Evolutionary conservation across 2,888 invertebrate genomes (phyloP), one percentile per base, ranked within the genome.

Genomic region (Liopterus haemorrhoidalis): DNA sequence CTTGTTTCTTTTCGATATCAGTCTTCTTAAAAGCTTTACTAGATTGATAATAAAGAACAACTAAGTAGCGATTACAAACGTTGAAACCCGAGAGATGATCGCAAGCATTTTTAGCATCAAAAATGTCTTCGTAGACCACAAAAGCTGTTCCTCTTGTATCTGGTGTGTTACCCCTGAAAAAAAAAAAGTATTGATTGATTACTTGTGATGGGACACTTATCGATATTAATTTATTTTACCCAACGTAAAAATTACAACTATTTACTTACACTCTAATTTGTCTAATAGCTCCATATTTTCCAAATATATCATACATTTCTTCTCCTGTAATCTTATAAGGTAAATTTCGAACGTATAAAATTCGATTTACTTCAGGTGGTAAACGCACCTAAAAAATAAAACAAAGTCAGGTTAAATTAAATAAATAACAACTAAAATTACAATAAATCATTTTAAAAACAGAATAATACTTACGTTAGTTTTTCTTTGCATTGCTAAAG

Each of bases 281-380:
- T 57, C 99, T 72, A 54, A 99, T 97, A 2, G 99, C 97, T 57
- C 99, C 99, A 71, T 97, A 99, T 74, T 99, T 99, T 12, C 99
- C 99, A 76, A 99, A 99, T 52, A 99, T 99, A 70, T 99, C 99
- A 65, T 99, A 99, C 97, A 99, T 99, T 79, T 99, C 99, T 70
- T 99, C 99, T 4, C 91, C 93, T 37, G 96, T 96, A 57, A 99
- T 99, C 76, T 99, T 99, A 63, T 97, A 99, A 0, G 99, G 99
- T 49, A 99, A 74, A 71, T 99, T 99, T 61, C 97, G 77, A 6
- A 99, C 85, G 65, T 96, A 99, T 3, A 99, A 71, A 47, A 99
- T 90, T 63, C 97, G 77, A 65, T 99, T 99, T 2, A 99, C 99
- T 75, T 97, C 99, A 50, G 99, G 99, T 19, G 99, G 97, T 50